A percentile compares a stretch with the other conserved stretches of the same genome.
Evolutionary conservation across 2,888 invertebrate species (phyloP).

Genomic region (Auanema freiburgensis): DNA sequence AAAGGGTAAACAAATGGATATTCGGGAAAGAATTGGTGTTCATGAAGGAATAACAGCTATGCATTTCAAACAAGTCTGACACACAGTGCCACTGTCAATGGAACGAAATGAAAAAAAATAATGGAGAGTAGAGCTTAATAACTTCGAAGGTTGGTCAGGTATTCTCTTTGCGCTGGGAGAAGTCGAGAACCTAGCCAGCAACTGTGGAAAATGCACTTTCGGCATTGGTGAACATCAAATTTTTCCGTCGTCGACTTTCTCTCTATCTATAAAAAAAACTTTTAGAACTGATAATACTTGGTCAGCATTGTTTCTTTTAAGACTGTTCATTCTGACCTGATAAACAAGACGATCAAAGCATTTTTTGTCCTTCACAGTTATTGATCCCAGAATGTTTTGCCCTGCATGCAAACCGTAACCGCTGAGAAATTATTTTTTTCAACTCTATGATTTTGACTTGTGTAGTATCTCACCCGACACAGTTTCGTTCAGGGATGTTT

Average conservation of each 20-base stretch:
- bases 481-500: conserved; percentile 62
- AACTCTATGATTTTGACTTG: background rate
- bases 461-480: conserved; percentile 52
- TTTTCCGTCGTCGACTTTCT: conserved; percentile 59
- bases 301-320: background rate
- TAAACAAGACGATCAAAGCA: conserved; percentile 61
- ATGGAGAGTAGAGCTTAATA: conserved; percentile 18
- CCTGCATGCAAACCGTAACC: conserved; percentile 62
- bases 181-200: conserved; percentile 61
- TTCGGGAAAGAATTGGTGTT: too few relatives aligned
- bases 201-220: conserved; percentile 62
- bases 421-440: conserved; percentile 36
- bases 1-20: too few relatives aligned
- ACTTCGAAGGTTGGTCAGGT: conserved; percentile 59
- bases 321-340: conserved; percentile 49
- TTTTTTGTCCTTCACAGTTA: conserved; percentile 61
- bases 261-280: conserved; percentile 30
- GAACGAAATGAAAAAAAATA: background rate
- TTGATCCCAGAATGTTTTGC: conserved; percentile 60
- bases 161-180: conserved; percentile 55
- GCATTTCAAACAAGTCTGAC: too few relatives aligned
- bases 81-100: too few relatives aligned
- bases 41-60: too few relatives aligned
- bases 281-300: conserved; percentile 10
- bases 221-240: conserved; percentile 61